Conservation (phyloP, 2,113 vertebrate genomes). For the Vulpes lagopus region DNA sequence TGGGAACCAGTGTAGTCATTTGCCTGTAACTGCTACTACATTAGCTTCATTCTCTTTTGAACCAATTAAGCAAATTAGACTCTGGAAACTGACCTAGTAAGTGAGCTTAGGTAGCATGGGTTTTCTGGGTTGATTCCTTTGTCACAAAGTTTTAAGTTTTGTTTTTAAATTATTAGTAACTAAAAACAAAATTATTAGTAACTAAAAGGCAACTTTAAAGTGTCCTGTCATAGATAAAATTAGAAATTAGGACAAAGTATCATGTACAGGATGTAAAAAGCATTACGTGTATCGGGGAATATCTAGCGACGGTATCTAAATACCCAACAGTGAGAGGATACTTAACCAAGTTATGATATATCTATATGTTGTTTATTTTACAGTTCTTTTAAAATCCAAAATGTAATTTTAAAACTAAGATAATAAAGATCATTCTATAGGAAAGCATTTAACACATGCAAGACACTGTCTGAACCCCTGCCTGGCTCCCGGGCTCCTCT, state of each 20-base stretch:
- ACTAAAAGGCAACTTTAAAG: neutral
- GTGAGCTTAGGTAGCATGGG: neutral
- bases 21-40: neutral
- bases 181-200: neutral
- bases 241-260: neutral
- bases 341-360: neutral
- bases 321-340: neutral
- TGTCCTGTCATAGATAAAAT: neutral
- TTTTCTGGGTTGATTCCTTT: neutral
- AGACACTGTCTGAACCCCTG: neutral
- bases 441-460: neutral
- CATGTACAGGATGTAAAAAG: neutral
- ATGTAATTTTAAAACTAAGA: neutral
- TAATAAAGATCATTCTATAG: neutral
- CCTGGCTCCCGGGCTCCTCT: accelerated
- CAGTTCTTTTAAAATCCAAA: neutral
- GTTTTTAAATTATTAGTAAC: constrained; percentile 27
- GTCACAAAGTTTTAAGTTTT: neutral
- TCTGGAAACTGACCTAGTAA: neutral
- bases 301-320: neutral
- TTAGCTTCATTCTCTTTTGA: neutral
- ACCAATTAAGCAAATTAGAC: constrained; percentile 21
- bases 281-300: neutral
- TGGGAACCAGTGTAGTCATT: neutral
- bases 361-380: neutral